Conservation (phyloP, 2,113 vertebrate genomes). For the Antigone vipio region DNA sequence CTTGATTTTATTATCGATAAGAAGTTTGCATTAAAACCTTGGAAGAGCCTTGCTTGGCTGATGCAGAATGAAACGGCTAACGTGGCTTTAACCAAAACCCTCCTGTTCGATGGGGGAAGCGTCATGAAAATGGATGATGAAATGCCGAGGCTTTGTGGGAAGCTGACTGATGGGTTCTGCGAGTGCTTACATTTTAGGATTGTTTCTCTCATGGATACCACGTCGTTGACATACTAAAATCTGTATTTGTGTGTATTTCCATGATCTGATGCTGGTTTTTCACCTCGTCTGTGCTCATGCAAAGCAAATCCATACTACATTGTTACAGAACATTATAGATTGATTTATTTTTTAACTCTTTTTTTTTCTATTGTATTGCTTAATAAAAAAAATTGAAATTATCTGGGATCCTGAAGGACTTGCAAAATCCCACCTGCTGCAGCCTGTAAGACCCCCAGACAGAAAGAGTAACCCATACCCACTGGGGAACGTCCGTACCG, state of each 20-base stretch:
- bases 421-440: not conserved
- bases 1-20: not conserved
- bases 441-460: not conserved
- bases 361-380: not conserved
- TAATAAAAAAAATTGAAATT: not conserved
- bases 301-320: not conserved
- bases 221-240: not conserved
- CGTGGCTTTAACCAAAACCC: not conserved
- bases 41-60: not conserved
- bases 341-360: no score
- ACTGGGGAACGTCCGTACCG: rapidly evolving
- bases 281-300: not conserved
- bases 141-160: not conserved
- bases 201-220: not conserved
- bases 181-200: not conserved
- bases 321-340: not conserved
- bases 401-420: not conserved
- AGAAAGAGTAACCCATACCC: not conserved
- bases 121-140: not conserved
- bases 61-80: not conserved
- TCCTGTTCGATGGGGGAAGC: not conserved
- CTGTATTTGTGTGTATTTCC: not conserved
- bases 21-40: not conserved
- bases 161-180: not conserved
- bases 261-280: not conserved